These are phyloP conservation scores for Altica lythri DNA, from an alignment of 2,888 invertebrate species.

Conservation along the genomic window DNA sequence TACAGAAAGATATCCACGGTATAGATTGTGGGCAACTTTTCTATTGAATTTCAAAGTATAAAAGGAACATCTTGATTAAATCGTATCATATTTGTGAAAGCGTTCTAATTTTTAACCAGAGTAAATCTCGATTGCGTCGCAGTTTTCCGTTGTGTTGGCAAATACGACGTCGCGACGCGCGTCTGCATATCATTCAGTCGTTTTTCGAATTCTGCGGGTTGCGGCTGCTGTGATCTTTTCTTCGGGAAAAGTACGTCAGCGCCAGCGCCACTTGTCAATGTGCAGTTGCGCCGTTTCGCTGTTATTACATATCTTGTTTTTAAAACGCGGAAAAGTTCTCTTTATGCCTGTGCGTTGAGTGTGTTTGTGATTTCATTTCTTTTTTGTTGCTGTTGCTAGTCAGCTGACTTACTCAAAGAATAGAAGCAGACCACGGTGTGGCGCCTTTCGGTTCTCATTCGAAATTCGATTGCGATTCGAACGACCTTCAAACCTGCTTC, in stretches of 20 bases:
- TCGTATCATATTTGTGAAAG: too few species aligned
- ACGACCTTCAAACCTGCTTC: constrained; percentile 21
- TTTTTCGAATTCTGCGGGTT: constrained; percentile 2
- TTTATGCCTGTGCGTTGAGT: not conserved
- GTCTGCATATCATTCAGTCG: constrained; percentile 11
- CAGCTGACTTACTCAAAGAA: not conserved
- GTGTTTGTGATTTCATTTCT: not conserved
- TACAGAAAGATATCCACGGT: too few species aligned
- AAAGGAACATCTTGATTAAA: too few species aligned
- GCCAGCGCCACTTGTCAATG: too few species aligned
- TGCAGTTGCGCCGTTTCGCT: too few species aligned
- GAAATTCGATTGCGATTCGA: constrained; percentile 12
- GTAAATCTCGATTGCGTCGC: constrained; percentile 13
- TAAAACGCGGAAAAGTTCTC: too few species aligned
- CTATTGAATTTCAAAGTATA: too few species aligned
- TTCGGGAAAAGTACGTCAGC: too few species aligned
- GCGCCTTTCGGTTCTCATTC: constrained; percentile 19
- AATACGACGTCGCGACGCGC: constrained; percentile 12
- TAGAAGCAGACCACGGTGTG: too few species aligned
- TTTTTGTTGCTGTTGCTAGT: not conserved
- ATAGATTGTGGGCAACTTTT: too few species aligned
- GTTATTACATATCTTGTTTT: too few species aligned
- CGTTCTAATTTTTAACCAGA: too few species aligned
- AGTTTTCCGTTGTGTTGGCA: constrained; percentile 6
- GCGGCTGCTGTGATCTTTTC: constrained; percentile 1